These are phyloP conservation scores for Mythimna ferrago DNA, from an alignment of 2,888 invertebrate genomes.

Conservation along the genomic window DNA sequence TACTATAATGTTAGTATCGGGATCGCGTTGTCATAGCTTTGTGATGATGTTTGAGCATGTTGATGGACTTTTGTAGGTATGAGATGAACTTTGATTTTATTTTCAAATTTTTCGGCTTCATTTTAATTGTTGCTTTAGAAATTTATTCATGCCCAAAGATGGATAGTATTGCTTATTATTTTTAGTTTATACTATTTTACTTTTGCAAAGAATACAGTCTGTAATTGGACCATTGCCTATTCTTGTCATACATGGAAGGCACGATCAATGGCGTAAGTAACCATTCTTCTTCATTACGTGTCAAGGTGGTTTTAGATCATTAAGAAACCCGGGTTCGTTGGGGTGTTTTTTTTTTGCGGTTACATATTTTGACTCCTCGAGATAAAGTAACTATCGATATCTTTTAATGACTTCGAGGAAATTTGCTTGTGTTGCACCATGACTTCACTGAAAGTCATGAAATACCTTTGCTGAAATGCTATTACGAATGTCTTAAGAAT, in stretches of 20 bases:
- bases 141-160: background rate
- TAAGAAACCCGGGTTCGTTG: too few relatives aligned
- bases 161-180: background rate
- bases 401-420: too few relatives aligned
- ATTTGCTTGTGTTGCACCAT: too few relatives aligned
- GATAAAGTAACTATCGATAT: too few relatives aligned
- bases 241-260: too few relatives aligned
- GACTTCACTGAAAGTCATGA: too few relatives aligned
- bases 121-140: background rate
- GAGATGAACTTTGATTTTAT: background rate
- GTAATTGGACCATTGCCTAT: background rate
- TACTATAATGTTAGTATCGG: slow-evolving; percentile 63
- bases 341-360: background rate
- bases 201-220: too few relatives aligned
- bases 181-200: background rate
- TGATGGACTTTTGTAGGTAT: slow-evolving; percentile 27
- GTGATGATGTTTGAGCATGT: slow-evolving; percentile 23
- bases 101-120: background rate
- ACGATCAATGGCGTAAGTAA: background rate
- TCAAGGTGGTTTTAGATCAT: too few relatives aligned
- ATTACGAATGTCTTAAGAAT: too few relatives aligned
- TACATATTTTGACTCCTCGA: background rate
- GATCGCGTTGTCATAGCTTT: slow-evolving; percentile 42
- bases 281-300: background rate
- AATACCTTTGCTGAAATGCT: too few relatives aligned